Conservation (phyloP, 1,140 invertebrate genomes). For the Aphelenchoides besseyi region DNA sequence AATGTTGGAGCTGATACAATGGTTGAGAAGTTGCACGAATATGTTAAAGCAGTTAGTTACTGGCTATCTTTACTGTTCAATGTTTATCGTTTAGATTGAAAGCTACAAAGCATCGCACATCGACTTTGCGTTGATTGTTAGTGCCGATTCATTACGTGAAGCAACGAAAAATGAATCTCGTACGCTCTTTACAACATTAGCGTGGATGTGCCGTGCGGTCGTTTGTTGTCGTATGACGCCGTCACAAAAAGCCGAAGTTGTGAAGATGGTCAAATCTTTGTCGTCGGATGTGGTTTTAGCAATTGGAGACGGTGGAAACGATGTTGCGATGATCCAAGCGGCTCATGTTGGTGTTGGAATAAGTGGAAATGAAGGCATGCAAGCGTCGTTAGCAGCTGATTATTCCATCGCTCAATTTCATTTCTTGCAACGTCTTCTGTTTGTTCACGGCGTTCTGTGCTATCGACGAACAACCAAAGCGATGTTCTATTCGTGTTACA, state of each 20-base stretch:
- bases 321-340: conserved; percentile 99
- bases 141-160: conserved; percentile 89
- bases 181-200: conserved; percentile 87
- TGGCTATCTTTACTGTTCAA: conserved; percentile 12
- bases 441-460: conserved; percentile 77
- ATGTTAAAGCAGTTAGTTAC: conserved; percentile 28
- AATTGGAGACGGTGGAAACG: conserved; percentile 95
- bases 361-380: conserved; percentile 46
- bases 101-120: conserved; percentile 23
- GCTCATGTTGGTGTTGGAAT: conserved; percentile 83
- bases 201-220: conserved; percentile 73
- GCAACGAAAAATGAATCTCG: conserved; percentile 85
- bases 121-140: conserved; percentile 71
- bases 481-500: conserved; percentile 8
- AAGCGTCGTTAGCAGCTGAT: conserved; percentile 84
- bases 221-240: conserved; percentile 95
- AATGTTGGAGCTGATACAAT: conserved; percentile 78
- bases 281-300: conserved; percentile 86
- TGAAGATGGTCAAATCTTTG: conserved; percentile 79
- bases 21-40: conserved; percentile 37
- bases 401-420: conserved; percentile 94
- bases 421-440: conserved; percentile 83
- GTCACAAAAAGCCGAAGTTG: conserved; percentile 90
- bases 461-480: not conserved
- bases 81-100: not conserved